Conservation (phyloP, 2,797 vertebrate genomes). For the Sebastes minor region DNA sequence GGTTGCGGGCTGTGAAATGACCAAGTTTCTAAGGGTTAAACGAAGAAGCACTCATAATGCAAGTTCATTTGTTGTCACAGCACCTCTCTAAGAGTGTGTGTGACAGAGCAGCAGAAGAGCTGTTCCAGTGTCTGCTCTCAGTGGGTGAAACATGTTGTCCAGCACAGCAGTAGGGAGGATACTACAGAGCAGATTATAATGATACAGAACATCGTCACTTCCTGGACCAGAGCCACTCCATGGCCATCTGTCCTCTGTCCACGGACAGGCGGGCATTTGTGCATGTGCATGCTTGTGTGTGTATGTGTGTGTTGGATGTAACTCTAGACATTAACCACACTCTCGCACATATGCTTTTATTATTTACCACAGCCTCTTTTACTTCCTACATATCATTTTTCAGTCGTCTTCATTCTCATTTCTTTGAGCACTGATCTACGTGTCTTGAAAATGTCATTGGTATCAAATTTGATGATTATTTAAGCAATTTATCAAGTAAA, state of each 20-base stretch:
- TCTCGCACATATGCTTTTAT: slow-evolving; percentile 48
- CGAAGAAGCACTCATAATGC: slow-evolving; percentile 1
- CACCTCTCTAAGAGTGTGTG: slow-evolving; percentile 43
- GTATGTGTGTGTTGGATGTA: slow-evolving; percentile 20
- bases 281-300: slow-evolving; percentile 31
- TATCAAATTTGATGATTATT: not conserved
- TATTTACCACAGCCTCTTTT: slow-evolving; percentile 3
- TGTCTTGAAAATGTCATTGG: not conserved
- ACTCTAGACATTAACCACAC: slow-evolving; percentile 54
- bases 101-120: slow-evolving; percentile 61
- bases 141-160: slow-evolving; percentile 82
- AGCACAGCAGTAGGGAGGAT: slow-evolving; percentile 76
- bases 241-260: slow-evolving; percentile 83
- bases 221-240: slow-evolving; percentile 77
- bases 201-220: slow-evolving; percentile 79
- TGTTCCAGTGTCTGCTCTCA: slow-evolving; percentile 73
- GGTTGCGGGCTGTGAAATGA: not conserved
- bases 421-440: not conserved
- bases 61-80: slow-evolving; percentile 40
- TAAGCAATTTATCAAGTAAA: not conserved
- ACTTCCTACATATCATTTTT: slow-evolving; percentile 23
- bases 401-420: not conserved
- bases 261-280: slow-evolving; percentile 65
- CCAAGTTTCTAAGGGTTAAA: slow-evolving; percentile 13
- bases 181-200: slow-evolving; percentile 83